phyloP scores from a whole-genome alignment of 2,113 vertebrate species.

The Motacilla alba region DNA sequence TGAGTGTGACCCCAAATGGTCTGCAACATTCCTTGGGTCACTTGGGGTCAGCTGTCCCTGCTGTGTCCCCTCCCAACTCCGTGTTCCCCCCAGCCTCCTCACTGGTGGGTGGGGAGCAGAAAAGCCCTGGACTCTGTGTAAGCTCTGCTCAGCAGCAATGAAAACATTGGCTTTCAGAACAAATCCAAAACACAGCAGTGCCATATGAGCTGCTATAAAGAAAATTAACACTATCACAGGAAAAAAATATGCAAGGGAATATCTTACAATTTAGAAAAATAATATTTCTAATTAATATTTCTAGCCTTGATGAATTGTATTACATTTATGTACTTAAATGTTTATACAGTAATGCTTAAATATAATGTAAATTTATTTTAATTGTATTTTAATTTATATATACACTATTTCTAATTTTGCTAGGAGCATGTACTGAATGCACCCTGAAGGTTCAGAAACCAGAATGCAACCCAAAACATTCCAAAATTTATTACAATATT shows the following conservation, averaged over 20 bases:
- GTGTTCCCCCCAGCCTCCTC: neutral
- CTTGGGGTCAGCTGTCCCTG: neutral
- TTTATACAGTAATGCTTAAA: neutral
- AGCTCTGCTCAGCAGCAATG: neutral
- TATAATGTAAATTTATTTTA: neutral
- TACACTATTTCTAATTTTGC: neutral
- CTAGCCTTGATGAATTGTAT: neutral
- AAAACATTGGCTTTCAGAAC: neutral
- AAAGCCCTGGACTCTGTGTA: neutral
- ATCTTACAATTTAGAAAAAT: neutral
- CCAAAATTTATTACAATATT: neutral
- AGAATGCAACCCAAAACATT: neutral
- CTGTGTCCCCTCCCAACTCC: neutral
- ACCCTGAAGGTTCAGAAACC: neutral
- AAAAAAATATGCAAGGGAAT: neutral
- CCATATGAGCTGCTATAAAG: neutral
- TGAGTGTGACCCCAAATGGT: neutral
- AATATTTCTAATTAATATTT: neutral
- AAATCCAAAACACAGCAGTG: neutral
- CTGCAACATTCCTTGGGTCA: neutral
- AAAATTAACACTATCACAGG: neutral
- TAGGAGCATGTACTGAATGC: neutral
- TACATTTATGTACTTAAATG: neutral
- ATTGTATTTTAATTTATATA: neutral
- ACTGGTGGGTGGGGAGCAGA: neutral